Conservation (phyloP, 2,113 vertebrate genomes). For the Tiliqua scincoides region DNA sequence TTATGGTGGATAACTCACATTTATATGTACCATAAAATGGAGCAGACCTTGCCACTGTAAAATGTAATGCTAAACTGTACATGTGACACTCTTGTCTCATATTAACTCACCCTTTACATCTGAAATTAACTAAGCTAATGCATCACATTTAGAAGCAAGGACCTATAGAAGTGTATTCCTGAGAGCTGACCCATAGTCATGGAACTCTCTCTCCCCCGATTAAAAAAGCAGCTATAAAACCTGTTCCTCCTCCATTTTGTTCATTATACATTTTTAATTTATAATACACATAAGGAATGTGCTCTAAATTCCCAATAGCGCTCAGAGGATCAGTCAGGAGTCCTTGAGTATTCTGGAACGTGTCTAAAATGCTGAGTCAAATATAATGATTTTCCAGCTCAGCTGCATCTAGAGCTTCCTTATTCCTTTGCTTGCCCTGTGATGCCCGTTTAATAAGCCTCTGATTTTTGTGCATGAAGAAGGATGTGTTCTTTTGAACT, state of each 20-base stretch:
- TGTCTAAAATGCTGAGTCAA: neutral
- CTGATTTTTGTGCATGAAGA: too few relatives aligned
- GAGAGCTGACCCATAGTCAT: neutral
- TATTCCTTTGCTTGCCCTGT: neutral
- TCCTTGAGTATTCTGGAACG: neutral
- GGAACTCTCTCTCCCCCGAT: neutral
- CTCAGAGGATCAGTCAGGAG: neutral
- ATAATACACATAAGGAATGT: neutral
- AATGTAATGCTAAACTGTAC: constrained; percentile 39
- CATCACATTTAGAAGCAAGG: neutral
- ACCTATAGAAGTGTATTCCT: neutral
- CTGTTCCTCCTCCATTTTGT: neutral
- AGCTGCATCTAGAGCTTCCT: neutral
- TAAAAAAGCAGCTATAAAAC: neutral
- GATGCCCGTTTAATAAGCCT: too few relatives aligned
- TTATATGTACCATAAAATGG: constrained; percentile 53
- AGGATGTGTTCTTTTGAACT: too few relatives aligned
- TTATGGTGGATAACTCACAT: constrained; percentile 61
- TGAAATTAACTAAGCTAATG: neutral
- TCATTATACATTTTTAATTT: neutral
- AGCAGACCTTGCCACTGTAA: constrained; percentile 63
- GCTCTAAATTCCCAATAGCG: neutral
- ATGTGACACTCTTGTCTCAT: constrained; percentile 11
- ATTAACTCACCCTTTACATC: neutral
- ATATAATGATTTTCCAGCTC: neutral